A percentile compares a stretch with the other conserved stretches of the same genome.
Conservation (phyloP, 2,797 vertebrate species). For the Lithobates sylvaticus region DNA sequence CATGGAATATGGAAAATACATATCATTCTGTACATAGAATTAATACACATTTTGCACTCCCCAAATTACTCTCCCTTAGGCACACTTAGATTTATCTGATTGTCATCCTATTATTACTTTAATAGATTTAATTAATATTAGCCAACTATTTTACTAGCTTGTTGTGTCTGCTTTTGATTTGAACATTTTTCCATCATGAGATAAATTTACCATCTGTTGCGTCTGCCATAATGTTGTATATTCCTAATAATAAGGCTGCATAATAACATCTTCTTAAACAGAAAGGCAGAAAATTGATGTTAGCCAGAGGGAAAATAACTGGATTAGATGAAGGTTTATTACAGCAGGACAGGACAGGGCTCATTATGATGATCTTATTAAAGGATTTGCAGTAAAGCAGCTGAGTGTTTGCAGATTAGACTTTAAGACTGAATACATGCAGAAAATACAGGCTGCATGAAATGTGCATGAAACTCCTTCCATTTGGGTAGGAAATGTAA, state of each 20-base stretch:
- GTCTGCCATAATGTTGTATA: neutral
- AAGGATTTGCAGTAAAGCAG: constrained; percentile 24
- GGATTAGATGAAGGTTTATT: constrained; percentile 38
- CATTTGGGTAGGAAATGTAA: neutral
- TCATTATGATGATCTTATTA: constrained; percentile 44
- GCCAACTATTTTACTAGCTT: too few relatives aligned
- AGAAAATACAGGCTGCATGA: neutral
- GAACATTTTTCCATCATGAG: too few relatives aligned
- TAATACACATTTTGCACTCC: too few relatives aligned
- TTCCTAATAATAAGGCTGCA: neutral
- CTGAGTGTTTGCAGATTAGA: neutral
- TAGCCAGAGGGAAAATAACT: constrained; percentile 37
- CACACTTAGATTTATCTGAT: too few relatives aligned
- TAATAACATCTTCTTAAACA: constrained; percentile 13
- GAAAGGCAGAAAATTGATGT: neutral
- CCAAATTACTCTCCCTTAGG: too few relatives aligned
- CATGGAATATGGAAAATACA: too few relatives aligned
- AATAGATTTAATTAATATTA: too few relatives aligned
- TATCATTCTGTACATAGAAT: too few relatives aligned
- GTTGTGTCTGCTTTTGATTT: too few relatives aligned
- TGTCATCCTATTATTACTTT: too few relatives aligned
- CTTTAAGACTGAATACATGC: neutral
- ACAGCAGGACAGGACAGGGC: constrained; percentile 28
- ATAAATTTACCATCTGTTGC: too few relatives aligned
- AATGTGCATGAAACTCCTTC: neutral